Evolutionary conservation across 1,140 invertebrate genomes (phyloP), one percentile per base, ranked within the genome.

Genomic region (Gonatopus flavifemur): DNA sequence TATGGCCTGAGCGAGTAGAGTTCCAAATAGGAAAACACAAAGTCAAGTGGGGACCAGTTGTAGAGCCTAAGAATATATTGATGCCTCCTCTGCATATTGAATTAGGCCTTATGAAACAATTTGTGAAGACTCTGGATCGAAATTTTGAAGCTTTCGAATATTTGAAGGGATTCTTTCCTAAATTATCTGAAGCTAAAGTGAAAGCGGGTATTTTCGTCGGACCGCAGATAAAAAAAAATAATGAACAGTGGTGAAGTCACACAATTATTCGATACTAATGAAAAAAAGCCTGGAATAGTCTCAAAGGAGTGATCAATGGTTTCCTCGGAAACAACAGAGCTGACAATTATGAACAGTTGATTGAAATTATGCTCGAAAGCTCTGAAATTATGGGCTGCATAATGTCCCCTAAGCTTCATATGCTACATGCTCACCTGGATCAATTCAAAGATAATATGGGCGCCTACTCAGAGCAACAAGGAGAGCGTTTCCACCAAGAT

Each of bases 401-500:
- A 37, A 72, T 76, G 67, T 77, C 65, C n/a, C 21, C 68, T 16
- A 74, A 74, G 52, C 25, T 74, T 7, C 65, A 75, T 50, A 66
- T 71, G 58, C 54, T 76, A 31, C 63, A 70, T 64, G 49, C 62
- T 55, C 69, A 76, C 50, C 52, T 74, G 12, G 62, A 73, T 54
- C 51, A 64, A 52, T 74, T 70, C 52, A 57, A 65, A 56, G 36
- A 69, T 19, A 75, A 75, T 42, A 50, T 70, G 37, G 66, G 61
- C 40, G 62, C 49, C 0, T 65, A 64, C 47, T 64, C 60, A 15
- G 64, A 76, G 48, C 36, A 58, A 43, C 50, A 58, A 21, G 59
- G 49, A 20, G 66, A 74, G 41, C 41, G 56, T 21, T 71, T 79
- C 46, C 71, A 77, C 53, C 69, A 77, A 60, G 72, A 77, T 52